Evolutionary conservation across 2,797 vertebrate genomes (phyloP).

Genomic region (Gephyroberyx darwinii): DNA sequence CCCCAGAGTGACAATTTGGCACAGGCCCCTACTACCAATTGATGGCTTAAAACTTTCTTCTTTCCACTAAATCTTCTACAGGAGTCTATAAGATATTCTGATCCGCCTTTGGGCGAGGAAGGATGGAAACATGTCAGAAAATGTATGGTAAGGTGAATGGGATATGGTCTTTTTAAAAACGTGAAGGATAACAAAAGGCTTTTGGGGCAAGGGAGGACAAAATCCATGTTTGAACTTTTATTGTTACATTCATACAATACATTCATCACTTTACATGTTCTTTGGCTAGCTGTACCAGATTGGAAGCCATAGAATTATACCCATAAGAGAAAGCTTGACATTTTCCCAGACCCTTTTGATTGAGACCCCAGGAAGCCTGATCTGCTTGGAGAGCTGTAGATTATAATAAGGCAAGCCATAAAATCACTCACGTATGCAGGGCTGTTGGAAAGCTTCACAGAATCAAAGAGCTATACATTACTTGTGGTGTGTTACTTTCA

Average conservation of each 20-base stretch:
- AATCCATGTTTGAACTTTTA: no score
- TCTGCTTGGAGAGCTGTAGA: neutral
- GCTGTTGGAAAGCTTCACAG: neutral
- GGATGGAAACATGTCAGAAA: conserved; percentile 74
- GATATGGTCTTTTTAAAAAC: conserved; percentile 73
- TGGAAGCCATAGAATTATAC: neutral
- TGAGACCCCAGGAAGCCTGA: neutral
- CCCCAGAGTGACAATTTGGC: conserved; percentile 76
- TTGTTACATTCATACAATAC: no score
- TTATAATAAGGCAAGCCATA: neutral
- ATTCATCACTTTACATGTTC: no score
- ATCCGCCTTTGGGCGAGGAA: conserved; percentile 69
- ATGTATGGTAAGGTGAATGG: conserved; percentile 74
- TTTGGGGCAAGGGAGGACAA: conserved; percentile 33
- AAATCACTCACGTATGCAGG: neutral
- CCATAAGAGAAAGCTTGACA: neutral
- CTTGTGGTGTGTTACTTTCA: neutral
- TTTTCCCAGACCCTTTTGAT: neutral
- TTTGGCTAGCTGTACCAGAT: neutral
- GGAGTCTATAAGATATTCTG: conserved; percentile 58
- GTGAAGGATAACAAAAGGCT: conserved; percentile 50
- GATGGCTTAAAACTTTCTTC: conserved; percentile 58
- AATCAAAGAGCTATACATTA: neutral
- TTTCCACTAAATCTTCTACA: conserved; percentile 71
- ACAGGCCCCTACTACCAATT: conserved; percentile 49